Conservation (phyloP, 2,113 vertebrate species). For the Lanius collurio region DNA sequence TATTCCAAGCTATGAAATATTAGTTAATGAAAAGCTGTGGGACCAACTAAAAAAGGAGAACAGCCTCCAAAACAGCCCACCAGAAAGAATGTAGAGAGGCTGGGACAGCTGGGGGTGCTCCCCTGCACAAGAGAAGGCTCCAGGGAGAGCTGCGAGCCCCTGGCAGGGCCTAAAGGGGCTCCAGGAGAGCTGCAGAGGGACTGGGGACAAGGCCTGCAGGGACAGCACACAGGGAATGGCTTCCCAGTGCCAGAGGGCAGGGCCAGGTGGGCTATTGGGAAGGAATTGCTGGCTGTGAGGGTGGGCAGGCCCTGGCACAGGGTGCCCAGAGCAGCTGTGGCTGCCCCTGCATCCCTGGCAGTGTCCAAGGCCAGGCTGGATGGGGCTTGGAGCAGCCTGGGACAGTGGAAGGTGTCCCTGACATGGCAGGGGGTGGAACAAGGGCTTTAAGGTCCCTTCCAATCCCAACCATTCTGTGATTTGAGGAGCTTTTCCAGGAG, state of each 20-base stretch:
- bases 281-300: accelerated
- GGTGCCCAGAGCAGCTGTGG: background rate
- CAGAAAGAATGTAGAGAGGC: background rate
- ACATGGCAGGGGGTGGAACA: accelerated
- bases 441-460: accelerated
- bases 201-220: background rate
- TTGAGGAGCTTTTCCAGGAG: background rate
- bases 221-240: background rate
- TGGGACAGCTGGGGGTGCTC: accelerated
- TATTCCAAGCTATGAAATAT: background rate
- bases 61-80: background rate
- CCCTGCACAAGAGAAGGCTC: background rate
- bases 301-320: background rate
- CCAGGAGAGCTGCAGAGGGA: background rate
- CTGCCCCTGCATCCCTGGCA: background rate
- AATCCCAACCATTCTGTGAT: background rate
- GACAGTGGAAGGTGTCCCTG: background rate
- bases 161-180: background rate
- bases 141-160: background rate
- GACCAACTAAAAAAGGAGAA: background rate
- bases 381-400: background rate
- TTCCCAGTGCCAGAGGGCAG: background rate
- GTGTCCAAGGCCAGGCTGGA: background rate
- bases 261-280: accelerated
- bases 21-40: background rate